phyloP scores from a whole-genome alignment of 2,888 invertebrate genomes.

The Phortica magna region DNA sequence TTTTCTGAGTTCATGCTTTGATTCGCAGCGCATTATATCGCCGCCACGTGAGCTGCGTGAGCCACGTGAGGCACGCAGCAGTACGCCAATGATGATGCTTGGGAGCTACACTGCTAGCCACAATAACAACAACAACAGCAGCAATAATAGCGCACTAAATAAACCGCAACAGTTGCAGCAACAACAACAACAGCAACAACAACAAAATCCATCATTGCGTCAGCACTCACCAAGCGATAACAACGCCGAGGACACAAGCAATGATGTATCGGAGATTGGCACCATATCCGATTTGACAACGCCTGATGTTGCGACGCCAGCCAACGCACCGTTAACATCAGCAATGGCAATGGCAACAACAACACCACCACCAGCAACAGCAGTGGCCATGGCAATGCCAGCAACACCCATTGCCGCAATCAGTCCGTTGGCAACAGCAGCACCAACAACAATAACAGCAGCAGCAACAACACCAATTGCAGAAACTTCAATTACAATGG shows the following conservation, averaged over 20 bases:
- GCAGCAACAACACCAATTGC: background rate
- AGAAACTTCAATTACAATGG: slow-evolving; percentile 33
- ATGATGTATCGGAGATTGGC: slow-evolving; percentile 78
- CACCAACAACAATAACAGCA: slow-evolving; percentile 22
- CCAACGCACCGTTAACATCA: slow-evolving; percentile 26
- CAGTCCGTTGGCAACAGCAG: background rate
- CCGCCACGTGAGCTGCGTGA: slow-evolving; percentile 67
- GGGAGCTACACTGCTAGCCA: slow-evolving; percentile 58
- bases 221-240: slow-evolving; percentile 67
- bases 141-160: slow-evolving; percentile 38
- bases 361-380: slow-evolving; percentile 43
- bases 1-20: background rate
- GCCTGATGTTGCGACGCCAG: slow-evolving; percentile 70
- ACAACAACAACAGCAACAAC: slow-evolving; percentile 45
- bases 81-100: slow-evolving; percentile 64
- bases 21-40: slow-evolving; percentile 73
- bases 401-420: slow-evolving; percentile 25
- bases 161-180: slow-evolving; percentile 48
- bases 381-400: background rate
- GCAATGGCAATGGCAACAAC: slow-evolving; percentile 43
- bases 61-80: slow-evolving; percentile 69
- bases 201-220: slow-evolving; percentile 41
- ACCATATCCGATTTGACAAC: slow-evolving; percentile 77
- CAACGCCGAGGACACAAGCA: slow-evolving; percentile 78
- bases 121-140: slow-evolving; percentile 35